Base-by-base conservation (phyloP, 2,888 invertebrate genomes). In the Sicus ferrugineus region DNA sequence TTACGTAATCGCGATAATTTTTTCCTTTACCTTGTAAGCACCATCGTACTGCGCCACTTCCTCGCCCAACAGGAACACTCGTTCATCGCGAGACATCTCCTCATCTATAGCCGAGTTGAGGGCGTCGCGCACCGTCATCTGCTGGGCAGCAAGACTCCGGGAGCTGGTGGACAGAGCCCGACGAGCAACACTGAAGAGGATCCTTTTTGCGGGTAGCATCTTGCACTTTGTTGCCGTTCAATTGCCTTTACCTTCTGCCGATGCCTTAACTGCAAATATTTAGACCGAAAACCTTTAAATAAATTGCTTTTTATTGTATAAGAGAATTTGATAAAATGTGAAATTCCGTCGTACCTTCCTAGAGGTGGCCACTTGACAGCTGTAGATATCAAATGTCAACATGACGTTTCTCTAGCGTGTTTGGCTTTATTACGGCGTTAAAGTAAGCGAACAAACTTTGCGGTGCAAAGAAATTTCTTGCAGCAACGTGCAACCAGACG, bases 11-110 rank as follows among this genome's bases (percentile, higher is more conserved):
- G 50, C 58, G 19, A 48, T 52, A 42, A 65, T 66, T 61, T 65
- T 72, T 69, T 73, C 69, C 61, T 69, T 92, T 31, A 98, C 94
- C 92, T 98, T 94, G 83, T 98, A 98, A 62, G 98, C 97, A 73
- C 98, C 98, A 83, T 98, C 98, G 81, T 98, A 98, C 86, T 94
- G 92, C n/a, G 98, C 98, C 0, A 99, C 98, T 87, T 99, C 99
- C 85, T 99, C 98, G 50, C 98, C 99, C 73, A 98, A 79, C 52
- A 97, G 82, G 83, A 97, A 97, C 0, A 97, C 96, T 71, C 89
- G 89, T 38, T 97, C 96, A 84, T 99, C 98, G 72, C 92, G 89
- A 78, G 92, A 91, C 90, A 99, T 93, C 87, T 99, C 99, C 83
- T 99, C 98, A 84, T 98, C 98, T 82, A 99, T 88, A 0, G 98